phyloP scores from a whole-genome alignment of 2,113 vertebrate species.

The Panurus biarmicus region DNA sequence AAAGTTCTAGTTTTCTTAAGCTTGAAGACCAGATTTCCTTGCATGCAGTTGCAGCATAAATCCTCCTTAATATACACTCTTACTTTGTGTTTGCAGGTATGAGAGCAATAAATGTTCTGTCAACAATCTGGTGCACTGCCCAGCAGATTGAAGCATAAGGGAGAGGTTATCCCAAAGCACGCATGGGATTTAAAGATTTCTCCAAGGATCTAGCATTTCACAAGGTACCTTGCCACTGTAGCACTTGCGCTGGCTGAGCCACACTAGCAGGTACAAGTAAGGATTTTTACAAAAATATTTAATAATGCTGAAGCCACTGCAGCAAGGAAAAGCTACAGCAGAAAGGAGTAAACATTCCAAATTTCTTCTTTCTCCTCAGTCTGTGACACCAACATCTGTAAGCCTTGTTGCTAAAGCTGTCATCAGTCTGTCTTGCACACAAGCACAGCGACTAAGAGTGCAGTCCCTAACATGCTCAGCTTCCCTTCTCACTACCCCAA shows the following conservation, averaged over 20 bases:
- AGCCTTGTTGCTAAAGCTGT: neutral
- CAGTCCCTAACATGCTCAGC: neutral
- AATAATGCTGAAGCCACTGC: neutral
- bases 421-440: neutral
- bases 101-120: neutral
- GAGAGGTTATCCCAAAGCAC: neutral
- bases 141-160: neutral
- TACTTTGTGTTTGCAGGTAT: neutral
- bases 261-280: neutral
- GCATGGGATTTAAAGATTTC: neutral
- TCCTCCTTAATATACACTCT: neutral
- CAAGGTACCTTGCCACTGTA: rapidly evolving
- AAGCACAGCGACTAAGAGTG: rapidly evolving
- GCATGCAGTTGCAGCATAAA: neutral
- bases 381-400: neutral
- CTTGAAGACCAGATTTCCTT: neutral
- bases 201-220: neutral
- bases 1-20: neutral
- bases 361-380: neutral
- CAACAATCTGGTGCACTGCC: neutral
- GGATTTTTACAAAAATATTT: neutral
- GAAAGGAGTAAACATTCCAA: neutral
- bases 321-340: neutral
- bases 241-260: neutral
- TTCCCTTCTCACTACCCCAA: neutral